phyloP scores from a whole-genome alignment of 2,888 invertebrate genomes.

The Dioctria linearis region DNA sequence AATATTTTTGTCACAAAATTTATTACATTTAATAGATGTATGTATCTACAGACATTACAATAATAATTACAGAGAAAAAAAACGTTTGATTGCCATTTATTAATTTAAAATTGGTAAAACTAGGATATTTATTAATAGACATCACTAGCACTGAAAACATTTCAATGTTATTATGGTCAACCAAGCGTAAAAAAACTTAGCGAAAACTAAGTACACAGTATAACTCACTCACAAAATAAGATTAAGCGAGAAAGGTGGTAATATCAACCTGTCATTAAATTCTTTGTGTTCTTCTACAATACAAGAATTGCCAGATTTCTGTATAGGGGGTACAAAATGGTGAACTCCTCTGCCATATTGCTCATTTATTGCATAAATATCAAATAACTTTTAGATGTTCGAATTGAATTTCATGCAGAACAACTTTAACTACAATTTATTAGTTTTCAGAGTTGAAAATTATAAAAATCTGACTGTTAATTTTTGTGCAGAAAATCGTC shows the following conservation, averaged over 20 bases:
- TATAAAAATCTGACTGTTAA: too few relatives aligned
- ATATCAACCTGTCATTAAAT: constrained; percentile 30
- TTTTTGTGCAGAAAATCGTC: too few relatives aligned
- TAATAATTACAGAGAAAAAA: background rate
- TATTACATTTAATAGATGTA: too few relatives aligned
- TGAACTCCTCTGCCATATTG: background rate
- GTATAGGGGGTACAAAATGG: constrained; percentile 12
- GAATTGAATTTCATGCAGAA: too few relatives aligned
- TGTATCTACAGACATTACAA: too few relatives aligned
- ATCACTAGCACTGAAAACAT: background rate
- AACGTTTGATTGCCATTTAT: background rate
- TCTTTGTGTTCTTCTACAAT: constrained; percentile 4
- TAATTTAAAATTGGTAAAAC: background rate
- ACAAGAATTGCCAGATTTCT: constrained; percentile 24
- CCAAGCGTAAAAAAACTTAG: background rate
- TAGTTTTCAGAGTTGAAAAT: too few relatives aligned
- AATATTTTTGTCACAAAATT: too few relatives aligned
- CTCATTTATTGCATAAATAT: background rate
- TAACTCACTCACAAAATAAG: too few relatives aligned
- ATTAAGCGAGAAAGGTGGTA: background rate
- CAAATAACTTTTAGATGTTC: too few relatives aligned
- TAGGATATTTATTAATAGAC: background rate
- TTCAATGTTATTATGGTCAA: background rate
- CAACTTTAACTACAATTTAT: too few relatives aligned
- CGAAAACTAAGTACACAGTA: background rate